Evolutionary conservation across 2,113 vertebrate species (phyloP).

Genomic region (Crocuta crocuta): DNA sequence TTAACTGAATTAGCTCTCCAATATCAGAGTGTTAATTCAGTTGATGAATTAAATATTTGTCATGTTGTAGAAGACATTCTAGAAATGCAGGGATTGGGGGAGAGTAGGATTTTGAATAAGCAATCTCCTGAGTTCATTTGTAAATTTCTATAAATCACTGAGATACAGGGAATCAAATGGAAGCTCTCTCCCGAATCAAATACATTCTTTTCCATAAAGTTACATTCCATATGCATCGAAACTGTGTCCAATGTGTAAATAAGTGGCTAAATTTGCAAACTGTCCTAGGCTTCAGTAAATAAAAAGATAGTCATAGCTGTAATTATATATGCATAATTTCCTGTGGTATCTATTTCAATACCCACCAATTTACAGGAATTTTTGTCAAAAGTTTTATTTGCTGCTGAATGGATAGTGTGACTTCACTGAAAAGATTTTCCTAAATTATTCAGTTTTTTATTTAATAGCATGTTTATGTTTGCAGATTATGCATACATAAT

Average conservation of each 20-base stretch:
- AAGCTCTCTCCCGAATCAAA: neutral
- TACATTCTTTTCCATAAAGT: neutral
- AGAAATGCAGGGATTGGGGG: neutral
- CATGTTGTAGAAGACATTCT: neutral
- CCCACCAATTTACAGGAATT: neutral
- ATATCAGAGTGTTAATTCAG: neutral
- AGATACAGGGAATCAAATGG: neutral
- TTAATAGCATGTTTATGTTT: constrained; percentile 25
- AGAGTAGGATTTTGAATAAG: neutral
- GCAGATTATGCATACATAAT: constrained; percentile 5
- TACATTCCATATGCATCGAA: neutral
- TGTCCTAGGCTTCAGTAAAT: neutral
- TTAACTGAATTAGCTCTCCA: constrained; percentile 6
- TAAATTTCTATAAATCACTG: neutral
- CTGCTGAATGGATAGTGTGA: constrained; percentile 14
- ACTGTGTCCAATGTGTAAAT: neutral
- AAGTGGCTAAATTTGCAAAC: neutral
- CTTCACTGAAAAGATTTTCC: neutral
- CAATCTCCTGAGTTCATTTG: neutral
- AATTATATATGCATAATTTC: neutral
- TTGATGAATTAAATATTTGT: constrained; percentile 19
- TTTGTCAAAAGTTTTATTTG: constrained; percentile 9
- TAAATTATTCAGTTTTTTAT: constrained; percentile 14
- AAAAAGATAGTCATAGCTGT: neutral
- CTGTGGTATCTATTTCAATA: constrained; percentile 6